Evolutionary conservation across 2,797 vertebrate species (phyloP).

Genomic region (Molossus alvarezi): DNA sequence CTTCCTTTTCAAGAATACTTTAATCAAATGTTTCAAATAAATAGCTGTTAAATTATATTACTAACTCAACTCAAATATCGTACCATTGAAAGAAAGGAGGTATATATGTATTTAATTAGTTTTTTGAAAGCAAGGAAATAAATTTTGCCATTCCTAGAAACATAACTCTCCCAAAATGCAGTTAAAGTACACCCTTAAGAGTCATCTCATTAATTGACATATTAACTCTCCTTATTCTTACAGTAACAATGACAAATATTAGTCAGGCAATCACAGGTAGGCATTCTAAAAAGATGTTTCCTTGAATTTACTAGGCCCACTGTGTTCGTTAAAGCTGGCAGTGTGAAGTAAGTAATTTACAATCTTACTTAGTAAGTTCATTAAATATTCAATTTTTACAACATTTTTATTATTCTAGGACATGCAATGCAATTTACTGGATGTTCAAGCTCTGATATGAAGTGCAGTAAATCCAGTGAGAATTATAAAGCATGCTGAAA

Average conservation of each 20-base stretch:
- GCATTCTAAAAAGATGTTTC: slow-evolving; percentile 58
- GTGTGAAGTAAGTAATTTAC: slow-evolving; percentile 50
- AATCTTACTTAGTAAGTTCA: slow-evolving; percentile 69
- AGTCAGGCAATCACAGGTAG: slow-evolving; percentile 65
- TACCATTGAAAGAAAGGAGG: slow-evolving; percentile 3
- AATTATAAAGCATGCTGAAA: slow-evolving; percentile 39
- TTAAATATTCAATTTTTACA: slow-evolving; percentile 77
- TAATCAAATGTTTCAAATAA: background rate
- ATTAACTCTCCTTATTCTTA: slow-evolving; percentile 55
- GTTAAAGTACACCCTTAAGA: background rate
- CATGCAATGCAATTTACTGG: slow-evolving; percentile 69
- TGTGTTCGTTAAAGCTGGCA: slow-evolving; percentile 54
- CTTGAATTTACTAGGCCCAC: slow-evolving; percentile 67
- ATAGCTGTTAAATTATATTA: slow-evolving; percentile 28
- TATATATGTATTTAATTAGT: background rate
- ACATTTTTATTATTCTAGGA: slow-evolving; percentile 79
- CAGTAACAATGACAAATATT: slow-evolving; percentile 68
- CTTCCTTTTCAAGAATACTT: slow-evolving; percentile 41
- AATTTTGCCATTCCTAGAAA: slow-evolving; percentile 30
- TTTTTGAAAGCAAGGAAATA: slow-evolving; percentile 67
- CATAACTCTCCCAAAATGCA: slow-evolving; percentile 3
- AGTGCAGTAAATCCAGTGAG: slow-evolving; percentile 55
- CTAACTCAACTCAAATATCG: slow-evolving; percentile 49
- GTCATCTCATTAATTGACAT: background rate
- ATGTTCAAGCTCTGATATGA: slow-evolving; percentile 50